Percentiles rank a stretch among this genome's conserved stretches.
These are phyloP conservation scores for Lontra canadensis DNA, from an alignment of 2,113 vertebrate species.

Conservation along the genomic window DNA sequence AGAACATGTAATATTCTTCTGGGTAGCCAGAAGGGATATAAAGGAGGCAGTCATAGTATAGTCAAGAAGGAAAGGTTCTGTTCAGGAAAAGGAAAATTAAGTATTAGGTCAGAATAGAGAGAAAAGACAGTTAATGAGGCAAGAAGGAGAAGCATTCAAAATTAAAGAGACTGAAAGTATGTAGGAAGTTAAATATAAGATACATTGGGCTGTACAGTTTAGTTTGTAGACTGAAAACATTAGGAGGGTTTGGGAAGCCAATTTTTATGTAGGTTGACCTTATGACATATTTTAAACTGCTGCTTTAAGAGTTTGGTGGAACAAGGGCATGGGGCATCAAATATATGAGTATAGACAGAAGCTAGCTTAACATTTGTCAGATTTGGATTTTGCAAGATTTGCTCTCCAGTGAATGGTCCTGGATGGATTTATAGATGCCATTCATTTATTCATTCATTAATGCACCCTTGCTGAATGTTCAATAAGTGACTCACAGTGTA, in stretches of 20 bases:
- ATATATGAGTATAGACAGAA: neutral
- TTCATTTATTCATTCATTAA: neutral
- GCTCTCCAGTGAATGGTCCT: neutral
- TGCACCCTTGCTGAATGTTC: neutral
- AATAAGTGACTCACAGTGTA: neutral
- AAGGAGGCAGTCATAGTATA: neutral
- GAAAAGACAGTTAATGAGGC: neutral
- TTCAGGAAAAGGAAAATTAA: neutral
- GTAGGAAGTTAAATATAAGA: neutral
- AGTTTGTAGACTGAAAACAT: neutral
- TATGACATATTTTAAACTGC: rapidly evolving
- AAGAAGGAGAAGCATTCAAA: neutral
- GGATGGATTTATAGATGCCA: neutral
- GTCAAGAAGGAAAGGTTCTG: neutral
- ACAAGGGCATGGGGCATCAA: neutral
- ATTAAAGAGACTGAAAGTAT: neutral
- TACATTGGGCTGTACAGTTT: neutral
- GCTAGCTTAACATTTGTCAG: neutral
- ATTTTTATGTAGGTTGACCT: neutral
- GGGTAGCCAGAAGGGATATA: neutral
- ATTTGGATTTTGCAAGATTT: neutral
- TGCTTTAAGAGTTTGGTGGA: neutral
- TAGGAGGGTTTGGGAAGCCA: neutral
- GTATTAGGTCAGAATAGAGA: neutral
- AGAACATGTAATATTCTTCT: neutral